Conservation (phyloP, 2,888 invertebrate species). For the Camptogramma bilineatum region DNA sequence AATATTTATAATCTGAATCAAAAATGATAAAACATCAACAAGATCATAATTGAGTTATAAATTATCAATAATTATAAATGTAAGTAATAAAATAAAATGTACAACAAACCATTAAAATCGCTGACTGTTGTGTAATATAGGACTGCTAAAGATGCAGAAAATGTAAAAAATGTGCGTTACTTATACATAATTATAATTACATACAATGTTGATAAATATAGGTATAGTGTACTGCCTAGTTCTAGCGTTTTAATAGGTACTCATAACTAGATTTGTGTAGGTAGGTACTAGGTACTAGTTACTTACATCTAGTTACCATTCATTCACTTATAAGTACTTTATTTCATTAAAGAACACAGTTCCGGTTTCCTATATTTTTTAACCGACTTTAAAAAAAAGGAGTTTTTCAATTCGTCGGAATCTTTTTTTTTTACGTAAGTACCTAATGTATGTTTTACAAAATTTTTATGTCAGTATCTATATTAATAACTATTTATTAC, state of each 20-base stretch:
- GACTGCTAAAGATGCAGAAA: constrained; percentile 16
- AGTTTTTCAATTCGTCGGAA: too few species aligned
- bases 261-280: too few species aligned
- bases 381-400: too few species aligned
- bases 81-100: constrained; percentile 6
- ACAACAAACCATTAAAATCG: constrained; percentile 34
- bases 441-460: too few species aligned
- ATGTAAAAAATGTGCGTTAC: constrained; percentile 28
- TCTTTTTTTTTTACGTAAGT: too few species aligned
- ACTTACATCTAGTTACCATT: too few species aligned
- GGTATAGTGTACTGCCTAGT: background rate
- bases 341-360: too few species aligned
- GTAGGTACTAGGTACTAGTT: too few species aligned
- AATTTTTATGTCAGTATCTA: too few species aligned
- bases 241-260: background rate
- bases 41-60: constrained; percentile 15
- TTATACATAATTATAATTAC: constrained; percentile 5
- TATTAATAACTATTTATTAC: too few species aligned
- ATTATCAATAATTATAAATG: constrained; percentile 7
- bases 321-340: too few species aligned
- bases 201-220: constrained; percentile 7
- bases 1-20: background rate
- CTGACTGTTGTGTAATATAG: constrained; percentile 39
- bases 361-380: too few species aligned
- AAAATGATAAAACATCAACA: background rate